A percentile compares a stretch with the other conserved stretches of the same genome.
phyloP scores from a whole-genome alignment of 2,113 vertebrate species.

The Chauna torquata region DNA sequence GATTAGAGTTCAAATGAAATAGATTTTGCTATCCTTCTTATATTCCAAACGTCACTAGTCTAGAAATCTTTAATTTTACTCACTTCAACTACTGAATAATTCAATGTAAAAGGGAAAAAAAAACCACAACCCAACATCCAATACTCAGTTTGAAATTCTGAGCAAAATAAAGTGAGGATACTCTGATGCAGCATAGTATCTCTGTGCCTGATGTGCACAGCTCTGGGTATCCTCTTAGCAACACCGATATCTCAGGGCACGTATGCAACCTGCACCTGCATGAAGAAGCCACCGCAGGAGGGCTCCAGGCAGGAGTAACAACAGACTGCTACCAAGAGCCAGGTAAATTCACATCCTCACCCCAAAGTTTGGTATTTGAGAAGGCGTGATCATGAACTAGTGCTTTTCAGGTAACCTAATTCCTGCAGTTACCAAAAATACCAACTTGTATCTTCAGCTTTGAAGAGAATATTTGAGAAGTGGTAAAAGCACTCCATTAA shows the following conservation, averaged over 20 bases:
- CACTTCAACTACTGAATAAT: constrained; percentile 34
- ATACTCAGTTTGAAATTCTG: neutral
- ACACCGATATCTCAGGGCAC: neutral
- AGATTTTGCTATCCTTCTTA: constrained; percentile 48
- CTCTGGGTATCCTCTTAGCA: accelerated
- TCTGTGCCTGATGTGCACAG: neutral
- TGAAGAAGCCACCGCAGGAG: neutral
- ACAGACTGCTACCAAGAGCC: neutral
- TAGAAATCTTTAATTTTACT: constrained; percentile 57
- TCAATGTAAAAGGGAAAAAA: neutral
- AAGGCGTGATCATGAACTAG: no score
- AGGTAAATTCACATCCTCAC: neutral
- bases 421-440: no score
- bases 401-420: neutral
- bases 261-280: accelerated
- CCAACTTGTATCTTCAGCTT: neutral
- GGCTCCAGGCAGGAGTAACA: neutral
- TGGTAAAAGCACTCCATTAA: accelerated
- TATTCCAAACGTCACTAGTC: neutral
- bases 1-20: constrained; percentile 71
- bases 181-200: neutral
- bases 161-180: neutral
- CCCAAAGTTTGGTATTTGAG: neutral
- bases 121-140: neutral
- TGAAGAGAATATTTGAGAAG: neutral